Conservation (phyloP, 1,140 invertebrate species). For the Aphelinus atriplicis region DNA sequence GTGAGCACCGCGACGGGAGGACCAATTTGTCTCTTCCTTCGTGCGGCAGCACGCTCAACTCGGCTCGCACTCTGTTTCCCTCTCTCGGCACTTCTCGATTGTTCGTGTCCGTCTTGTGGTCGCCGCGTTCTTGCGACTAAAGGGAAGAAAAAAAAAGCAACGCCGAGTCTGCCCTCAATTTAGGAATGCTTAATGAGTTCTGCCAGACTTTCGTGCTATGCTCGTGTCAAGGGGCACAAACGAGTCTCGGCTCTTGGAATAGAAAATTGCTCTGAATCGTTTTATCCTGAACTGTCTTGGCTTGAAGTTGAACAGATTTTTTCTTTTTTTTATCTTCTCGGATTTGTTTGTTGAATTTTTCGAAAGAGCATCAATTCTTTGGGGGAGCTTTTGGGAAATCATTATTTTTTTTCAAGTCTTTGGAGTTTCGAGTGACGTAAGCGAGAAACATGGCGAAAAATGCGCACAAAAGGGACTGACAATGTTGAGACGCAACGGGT, state of each 20-base stretch:
- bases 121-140: slow-evolving; percentile 12
- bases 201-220: background rate
- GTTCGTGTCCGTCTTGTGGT: slow-evolving; percentile 6
- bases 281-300: too few relatives aligned
- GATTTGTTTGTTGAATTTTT: background rate
- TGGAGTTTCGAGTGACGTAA: too few relatives aligned
- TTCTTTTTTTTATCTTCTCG: background rate
- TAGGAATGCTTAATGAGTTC: slow-evolving; percentile 19
- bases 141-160: background rate
- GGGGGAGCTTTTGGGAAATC: too few relatives aligned
- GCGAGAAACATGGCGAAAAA: too few relatives aligned
- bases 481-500: too few relatives aligned
- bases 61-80: slow-evolving; percentile 3
- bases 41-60: background rate
- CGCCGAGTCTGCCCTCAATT: slow-evolving; percentile 9
- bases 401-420: too few relatives aligned
- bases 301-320: background rate
- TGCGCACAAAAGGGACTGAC: too few relatives aligned
- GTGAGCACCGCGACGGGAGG: slow-evolving; percentile 19
- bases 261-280: too few relatives aligned
- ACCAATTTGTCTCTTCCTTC: slow-evolving; percentile 30
- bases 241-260: too few relatives aligned
- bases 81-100: background rate
- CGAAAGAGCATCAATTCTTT: too few relatives aligned
- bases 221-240: too few relatives aligned